phyloP scores from a whole-genome alignment of 2,797 vertebrate genomes.

The Dendrocincla fuliginosa region DNA sequence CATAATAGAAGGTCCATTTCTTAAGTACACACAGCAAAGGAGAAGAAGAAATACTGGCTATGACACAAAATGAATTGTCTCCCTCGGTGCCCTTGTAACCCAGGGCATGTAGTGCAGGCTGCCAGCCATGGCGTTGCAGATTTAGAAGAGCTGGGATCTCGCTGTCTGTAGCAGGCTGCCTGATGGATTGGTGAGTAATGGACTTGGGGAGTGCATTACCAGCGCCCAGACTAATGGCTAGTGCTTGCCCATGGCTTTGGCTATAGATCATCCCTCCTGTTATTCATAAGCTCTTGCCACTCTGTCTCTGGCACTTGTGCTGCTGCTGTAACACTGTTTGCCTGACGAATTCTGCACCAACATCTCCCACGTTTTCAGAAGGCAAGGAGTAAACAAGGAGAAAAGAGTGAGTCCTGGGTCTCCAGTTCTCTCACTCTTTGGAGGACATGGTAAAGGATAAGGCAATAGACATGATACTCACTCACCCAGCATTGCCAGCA shows the following conservation, averaged over 20 bases:
- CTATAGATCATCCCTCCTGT: slow-evolving; percentile 92
- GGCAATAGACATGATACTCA: not conserved
- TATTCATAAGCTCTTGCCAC: slow-evolving; percentile 85
- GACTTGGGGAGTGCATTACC: slow-evolving; percentile 92
- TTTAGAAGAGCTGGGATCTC: slow-evolving; percentile 93
- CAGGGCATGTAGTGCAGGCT: slow-evolving; percentile 84
- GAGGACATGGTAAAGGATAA: not conserved
- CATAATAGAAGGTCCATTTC: slow-evolving; percentile 75
- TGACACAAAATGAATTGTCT: slow-evolving; percentile 94
- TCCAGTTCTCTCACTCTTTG: not conserved
- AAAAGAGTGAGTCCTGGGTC: not conserved
- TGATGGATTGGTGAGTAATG: slow-evolving; percentile 99
- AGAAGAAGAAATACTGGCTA: slow-evolving; percentile 91
- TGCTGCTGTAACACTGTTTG: slow-evolving; percentile 4
- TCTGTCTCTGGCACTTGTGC: slow-evolving; percentile 72
- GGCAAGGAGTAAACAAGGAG: not conserved
- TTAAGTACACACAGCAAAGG: slow-evolving; percentile 77
- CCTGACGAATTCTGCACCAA: slow-evolving; percentile 43
- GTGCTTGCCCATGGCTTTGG: slow-evolving; percentile 87
- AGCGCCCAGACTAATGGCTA: slow-evolving; percentile 92
- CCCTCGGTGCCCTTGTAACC: slow-evolving; percentile 89
- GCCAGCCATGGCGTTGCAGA: slow-evolving; percentile 90
- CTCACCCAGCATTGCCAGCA: not conserved
- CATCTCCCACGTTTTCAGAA: not conserved
- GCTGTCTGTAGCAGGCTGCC: slow-evolving; percentile 87